phyloP scores from a whole-genome alignment of 2,888 invertebrate genomes.

The Dynastes grantii region DNA sequence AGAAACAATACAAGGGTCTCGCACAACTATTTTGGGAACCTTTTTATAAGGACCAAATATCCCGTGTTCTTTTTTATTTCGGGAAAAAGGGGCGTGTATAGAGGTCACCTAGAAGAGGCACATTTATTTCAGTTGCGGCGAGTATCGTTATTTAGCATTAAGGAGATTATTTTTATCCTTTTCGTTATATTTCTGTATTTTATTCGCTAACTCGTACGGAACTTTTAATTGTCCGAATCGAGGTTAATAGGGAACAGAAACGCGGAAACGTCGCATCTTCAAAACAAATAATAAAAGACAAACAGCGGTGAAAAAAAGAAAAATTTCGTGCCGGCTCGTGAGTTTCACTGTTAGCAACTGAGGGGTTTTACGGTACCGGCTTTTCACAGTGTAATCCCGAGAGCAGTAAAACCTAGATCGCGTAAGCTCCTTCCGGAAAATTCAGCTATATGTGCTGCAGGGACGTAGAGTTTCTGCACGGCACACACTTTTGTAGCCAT shows the following conservation, averaged over 20 bases:
- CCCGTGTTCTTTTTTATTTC: too few species aligned
- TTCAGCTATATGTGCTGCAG: not conserved
- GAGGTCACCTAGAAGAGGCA: not conserved
- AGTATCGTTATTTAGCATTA: not conserved
- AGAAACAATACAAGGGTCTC: too few species aligned
- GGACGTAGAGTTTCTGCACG: conserved; percentile 20
- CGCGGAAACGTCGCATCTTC: conserved; percentile 32
- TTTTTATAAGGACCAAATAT: too few species aligned
- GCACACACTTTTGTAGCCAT: not conserved
- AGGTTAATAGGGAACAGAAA: conserved; percentile 39
- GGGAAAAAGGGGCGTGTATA: too few species aligned
- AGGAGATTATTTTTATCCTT: conserved; percentile 23
- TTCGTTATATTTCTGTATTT: conserved; percentile 15
- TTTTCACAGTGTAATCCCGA: conserved; percentile 42
- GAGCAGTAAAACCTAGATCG: conserved; percentile 46
- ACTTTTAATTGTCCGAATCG: conserved; percentile 45
- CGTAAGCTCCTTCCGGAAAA: conserved; percentile 45
- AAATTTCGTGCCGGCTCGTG: conserved; percentile 28
- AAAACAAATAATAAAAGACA: conserved; percentile 23
- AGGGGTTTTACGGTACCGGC: conserved; percentile 41
- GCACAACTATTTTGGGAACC: too few species aligned
- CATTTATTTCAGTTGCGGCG: not conserved
- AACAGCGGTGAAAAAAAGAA: conserved; percentile 22
- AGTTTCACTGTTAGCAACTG: conserved; percentile 24
- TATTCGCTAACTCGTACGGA: conserved; percentile 32